These are phyloP conservation scores for Ranitomeya imitator DNA, from an alignment of 2,113 vertebrate genomes.

Conservation along the genomic window DNA sequence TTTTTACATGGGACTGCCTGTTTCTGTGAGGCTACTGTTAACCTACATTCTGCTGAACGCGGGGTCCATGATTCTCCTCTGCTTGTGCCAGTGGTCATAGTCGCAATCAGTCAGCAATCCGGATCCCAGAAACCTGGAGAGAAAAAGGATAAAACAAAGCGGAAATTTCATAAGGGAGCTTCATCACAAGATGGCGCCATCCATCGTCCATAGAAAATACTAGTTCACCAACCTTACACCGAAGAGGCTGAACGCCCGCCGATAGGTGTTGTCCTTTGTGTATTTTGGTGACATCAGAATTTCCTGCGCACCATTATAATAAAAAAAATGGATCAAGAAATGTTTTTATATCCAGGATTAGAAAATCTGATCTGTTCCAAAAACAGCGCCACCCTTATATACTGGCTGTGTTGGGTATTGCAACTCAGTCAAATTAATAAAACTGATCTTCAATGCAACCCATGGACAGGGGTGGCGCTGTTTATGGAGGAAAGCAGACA, in stretches of 20 bases:
- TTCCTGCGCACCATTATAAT: neutral
- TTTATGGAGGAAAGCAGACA: too few relatives aligned
- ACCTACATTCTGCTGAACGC: slow-evolving; percentile 62
- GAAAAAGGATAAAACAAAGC: neutral
- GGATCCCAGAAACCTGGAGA: slow-evolving; percentile 53
- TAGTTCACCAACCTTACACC: slow-evolving; percentile 70
- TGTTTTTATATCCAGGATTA: neutral
- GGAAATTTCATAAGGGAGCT: neutral
- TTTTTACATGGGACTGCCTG: neutral
- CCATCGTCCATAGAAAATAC: neutral
- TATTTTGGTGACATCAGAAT: slow-evolving; percentile 74
- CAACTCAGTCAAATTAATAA: too few relatives aligned
- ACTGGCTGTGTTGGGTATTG: too few relatives aligned
- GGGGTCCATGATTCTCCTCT: too few relatives aligned
- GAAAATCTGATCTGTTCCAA: too few relatives aligned
- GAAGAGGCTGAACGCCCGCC: slow-evolving; percentile 65
- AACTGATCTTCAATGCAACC: too few relatives aligned
- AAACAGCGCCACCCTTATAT: too few relatives aligned
- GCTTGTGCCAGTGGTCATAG: too few relatives aligned
- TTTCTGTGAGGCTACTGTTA: neutral
- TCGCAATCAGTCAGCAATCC: too few relatives aligned
- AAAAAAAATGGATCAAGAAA: neutral
- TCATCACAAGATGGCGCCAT: neutral
- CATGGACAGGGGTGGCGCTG: too few relatives aligned
- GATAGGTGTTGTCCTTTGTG: slow-evolving; percentile 73